phyloP scores from a whole-genome alignment of 1,140 invertebrate genomes.

The Cherax quadricarinatus region DNA sequence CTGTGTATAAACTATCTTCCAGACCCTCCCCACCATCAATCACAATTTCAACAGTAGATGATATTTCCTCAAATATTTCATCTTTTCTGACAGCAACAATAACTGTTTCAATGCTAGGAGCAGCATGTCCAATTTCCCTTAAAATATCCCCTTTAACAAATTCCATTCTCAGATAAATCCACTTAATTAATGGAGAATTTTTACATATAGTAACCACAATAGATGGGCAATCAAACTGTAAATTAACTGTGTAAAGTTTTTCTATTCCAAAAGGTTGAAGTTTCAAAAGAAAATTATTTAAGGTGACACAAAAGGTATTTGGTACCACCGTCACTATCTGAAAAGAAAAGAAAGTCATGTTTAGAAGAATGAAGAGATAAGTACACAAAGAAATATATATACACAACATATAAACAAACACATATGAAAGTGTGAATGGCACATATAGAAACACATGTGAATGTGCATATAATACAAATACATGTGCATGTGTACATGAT shows the following conservation, averaged over 20 bases:
- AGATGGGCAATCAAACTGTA: conserved; percentile 43
- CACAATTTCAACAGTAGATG: conserved; percentile 42
- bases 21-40: conserved; percentile 29
- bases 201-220: conserved; percentile 33
- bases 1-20: conserved; percentile 42
- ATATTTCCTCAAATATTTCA: conserved; percentile 34
- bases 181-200: conserved; percentile 35
- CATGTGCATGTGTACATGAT: too few species aligned
- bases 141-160: conserved; percentile 41
- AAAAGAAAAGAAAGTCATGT: not conserved
- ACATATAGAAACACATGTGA: too few species aligned
- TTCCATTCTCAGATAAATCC: conserved; percentile 43
- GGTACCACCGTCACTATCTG: conserved; percentile 19
- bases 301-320: not conserved
- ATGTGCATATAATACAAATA: too few species aligned
- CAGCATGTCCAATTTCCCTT: conserved; percentile 21
- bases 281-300: conserved; percentile 22
- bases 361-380: too few species aligned
- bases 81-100: conserved; percentile 41
- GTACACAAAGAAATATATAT: too few species aligned
- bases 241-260: conserved; percentile 20
- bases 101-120: conserved; percentile 36
- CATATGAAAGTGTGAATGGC: too few species aligned
- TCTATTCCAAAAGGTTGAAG: conserved; percentile 53
- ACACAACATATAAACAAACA: too few species aligned